Base-by-base conservation (phyloP, 2,113 vertebrate genomes). In the Isichthys henryi region DNA sequence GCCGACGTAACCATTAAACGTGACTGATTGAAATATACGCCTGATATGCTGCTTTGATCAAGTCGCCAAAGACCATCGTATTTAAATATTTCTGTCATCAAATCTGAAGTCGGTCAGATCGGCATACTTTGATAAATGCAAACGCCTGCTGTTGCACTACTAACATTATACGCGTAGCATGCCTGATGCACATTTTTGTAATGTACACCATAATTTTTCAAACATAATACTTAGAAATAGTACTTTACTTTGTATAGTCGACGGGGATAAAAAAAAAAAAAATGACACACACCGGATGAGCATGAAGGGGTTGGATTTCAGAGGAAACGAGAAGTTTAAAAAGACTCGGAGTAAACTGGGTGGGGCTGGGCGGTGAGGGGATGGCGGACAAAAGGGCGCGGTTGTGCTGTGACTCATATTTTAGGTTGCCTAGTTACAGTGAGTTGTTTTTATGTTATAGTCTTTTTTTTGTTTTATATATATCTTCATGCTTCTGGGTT, bases 351-450 rank as follows among this genome's bases (percentile, higher is more conserved):
- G 56, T 48, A 43, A 27, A 35, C 15, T 35, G 90, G 50, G 77
- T 10, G 87, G 83, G 49, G 23, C 43, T 77, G 35, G 49, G 46
- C 45, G 50, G 48, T 15, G n/a, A 53, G 87, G 53, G 87, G 53
- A 82, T 2, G 80, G 90, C 90, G 92, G 91, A 92, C 92, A 92
- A 92, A 94, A 91, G 94, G 95, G 95, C 88, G 95, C 92, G 94
- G 95, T 91, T 87, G 91, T 62, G 95, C 91, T 87, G 91, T 62
- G 95, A 95, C 93, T 95, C 95, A 95, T 93, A 93, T 94, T 95
- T 94, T 92, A 92, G 92, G 95, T 95, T 95, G 95, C 95, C 93
- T 95, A 95, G 95, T 91, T 94, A 95, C 95, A 83, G 91, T 88
- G 92, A 94, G 93, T 95, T 95, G 94, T 95, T 95, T 95, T 95